Conservation (phyloP, 2,113 vertebrate species). For the Ivindomyrus marchei region DNA sequence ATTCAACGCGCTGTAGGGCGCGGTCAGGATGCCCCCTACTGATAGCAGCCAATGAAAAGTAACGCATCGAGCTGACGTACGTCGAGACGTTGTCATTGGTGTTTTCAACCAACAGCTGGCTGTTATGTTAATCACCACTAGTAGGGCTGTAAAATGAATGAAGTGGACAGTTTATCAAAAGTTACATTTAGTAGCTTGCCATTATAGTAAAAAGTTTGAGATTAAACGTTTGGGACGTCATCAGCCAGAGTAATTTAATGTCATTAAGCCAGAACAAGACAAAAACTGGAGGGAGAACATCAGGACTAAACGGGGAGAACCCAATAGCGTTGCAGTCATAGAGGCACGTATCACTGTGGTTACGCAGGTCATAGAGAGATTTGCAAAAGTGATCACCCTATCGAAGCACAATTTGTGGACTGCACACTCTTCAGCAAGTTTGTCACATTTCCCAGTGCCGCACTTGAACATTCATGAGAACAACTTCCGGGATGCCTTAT, state of each 20-base stretch:
- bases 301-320: too few species aligned
- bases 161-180: neutral
- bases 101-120: neutral
- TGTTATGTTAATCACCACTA: neutral
- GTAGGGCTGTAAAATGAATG: neutral
- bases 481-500: neutral
- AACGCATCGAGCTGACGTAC: neutral
- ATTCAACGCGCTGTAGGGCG: neutral
- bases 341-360: too few species aligned
- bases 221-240: too few species aligned
- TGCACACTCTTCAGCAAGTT: too few species aligned
- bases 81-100: neutral
- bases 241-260: neutral
- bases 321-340: too few species aligned
- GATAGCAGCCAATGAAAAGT: neutral
- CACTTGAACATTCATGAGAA: neutral
- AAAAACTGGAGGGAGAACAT: too few species aligned
- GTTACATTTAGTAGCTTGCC: neutral
- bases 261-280: neutral
- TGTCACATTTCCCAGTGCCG: too few species aligned
- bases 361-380: too few species aligned
- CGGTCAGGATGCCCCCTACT: neutral
- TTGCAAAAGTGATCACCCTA: too few species aligned
- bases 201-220: neutral
- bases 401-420: too few species aligned